phyloP scores from a whole-genome alignment of 2,888 invertebrate species.

The Odontothrips loti region DNA sequence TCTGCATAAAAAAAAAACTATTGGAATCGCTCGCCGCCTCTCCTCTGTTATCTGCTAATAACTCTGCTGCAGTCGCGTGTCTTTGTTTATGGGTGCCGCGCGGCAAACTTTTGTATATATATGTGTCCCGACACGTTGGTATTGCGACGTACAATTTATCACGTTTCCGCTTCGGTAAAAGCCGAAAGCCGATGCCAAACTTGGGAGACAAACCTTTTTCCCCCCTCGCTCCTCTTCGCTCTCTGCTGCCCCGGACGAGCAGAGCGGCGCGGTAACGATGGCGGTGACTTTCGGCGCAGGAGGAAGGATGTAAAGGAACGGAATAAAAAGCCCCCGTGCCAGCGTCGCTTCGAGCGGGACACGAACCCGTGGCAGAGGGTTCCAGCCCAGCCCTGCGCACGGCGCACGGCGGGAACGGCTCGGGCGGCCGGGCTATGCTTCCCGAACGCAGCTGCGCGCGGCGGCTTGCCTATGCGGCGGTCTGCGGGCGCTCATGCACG shows the following conservation, averaged over 20 bases:
- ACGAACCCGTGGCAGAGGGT: background rate
- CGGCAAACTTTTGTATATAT: background rate
- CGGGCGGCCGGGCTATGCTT: background rate
- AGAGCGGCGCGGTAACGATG: background rate
- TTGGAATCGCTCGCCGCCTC: too few species aligned
- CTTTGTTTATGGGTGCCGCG: background rate
- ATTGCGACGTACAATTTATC: background rate
- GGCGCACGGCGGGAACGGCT: too few species aligned
- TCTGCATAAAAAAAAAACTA: background rate
- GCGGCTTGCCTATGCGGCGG: background rate
- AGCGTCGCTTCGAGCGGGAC: background rate
- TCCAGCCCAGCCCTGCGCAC: too few species aligned
- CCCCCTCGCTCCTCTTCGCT: background rate
- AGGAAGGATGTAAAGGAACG: too few species aligned
- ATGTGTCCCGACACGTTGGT: background rate
- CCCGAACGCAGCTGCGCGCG: background rate
- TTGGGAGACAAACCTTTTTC: background rate
- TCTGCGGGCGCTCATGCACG: background rate
- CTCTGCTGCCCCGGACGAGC: background rate
- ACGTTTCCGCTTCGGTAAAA: background rate
- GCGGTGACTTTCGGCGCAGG: too few species aligned
- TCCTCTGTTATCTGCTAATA: background rate
- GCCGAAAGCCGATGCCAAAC: background rate
- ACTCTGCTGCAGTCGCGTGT: background rate
- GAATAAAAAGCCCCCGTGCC: background rate